Evolutionary conservation across 1,140 invertebrate genomes (phyloP).

Genomic region (Conopomorpha cramerella): DNA sequence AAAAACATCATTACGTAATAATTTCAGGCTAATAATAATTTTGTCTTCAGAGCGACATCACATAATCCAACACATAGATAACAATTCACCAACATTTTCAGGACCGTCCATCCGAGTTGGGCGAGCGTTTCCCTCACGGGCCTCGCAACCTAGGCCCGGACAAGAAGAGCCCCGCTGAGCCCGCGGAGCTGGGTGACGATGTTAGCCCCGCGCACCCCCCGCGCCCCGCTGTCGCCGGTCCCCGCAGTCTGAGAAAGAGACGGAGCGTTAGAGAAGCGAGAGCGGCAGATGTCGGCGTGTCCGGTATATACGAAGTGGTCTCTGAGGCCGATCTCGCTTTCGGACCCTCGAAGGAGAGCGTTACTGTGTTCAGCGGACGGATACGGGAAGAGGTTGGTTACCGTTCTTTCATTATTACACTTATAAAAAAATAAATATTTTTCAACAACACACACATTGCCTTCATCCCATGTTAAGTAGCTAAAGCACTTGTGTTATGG

Average conservation of each 20-base stretch:
- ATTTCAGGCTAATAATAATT: no score
- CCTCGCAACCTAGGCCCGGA: constrained; percentile 71
- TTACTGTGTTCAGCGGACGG: constrained; percentile 84
- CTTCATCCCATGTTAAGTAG: no score
- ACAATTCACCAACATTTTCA: no score
- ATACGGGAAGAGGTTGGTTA: constrained; percentile 77
- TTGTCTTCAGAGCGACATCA: no score
- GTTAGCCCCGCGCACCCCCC: constrained; percentile 32
- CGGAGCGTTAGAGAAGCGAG: constrained; percentile 74
- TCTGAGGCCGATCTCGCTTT: constrained; percentile 91
- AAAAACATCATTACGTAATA: no score
- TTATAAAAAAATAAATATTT: no score
- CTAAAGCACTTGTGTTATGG: no score
- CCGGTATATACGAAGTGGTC: constrained; percentile 88
- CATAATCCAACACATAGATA: no score
- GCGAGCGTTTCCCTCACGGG: constrained; percentile 78
- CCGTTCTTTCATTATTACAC: not conserved
- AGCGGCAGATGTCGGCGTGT: constrained; percentile 84
- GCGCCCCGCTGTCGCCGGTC: constrained; percentile 62
- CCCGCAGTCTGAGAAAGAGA: constrained; percentile 60
- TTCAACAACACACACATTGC: no score
- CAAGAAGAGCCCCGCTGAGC: constrained; percentile 25
- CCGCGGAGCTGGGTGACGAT: constrained; percentile 7
- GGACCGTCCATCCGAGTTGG: constrained; percentile 62
- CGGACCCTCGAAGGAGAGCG: constrained; percentile 80